These are phyloP conservation scores for Tenrec ecaudatus DNA, from an alignment of 2,113 vertebrate genomes.

Conservation along the genomic window DNA sequence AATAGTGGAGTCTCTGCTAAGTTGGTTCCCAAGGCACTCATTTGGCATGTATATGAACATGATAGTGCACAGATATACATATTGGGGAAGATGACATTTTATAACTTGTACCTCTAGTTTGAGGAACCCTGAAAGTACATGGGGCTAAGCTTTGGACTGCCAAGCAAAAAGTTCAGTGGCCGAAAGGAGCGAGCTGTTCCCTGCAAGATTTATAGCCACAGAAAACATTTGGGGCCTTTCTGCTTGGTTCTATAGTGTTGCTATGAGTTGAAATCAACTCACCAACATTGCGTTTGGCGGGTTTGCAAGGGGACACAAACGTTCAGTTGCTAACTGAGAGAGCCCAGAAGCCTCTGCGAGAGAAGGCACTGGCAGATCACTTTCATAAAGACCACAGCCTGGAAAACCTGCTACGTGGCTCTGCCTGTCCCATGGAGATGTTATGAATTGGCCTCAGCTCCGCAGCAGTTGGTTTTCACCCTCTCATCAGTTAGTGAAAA, in stretches of 20 bases:
- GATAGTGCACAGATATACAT: not conserved
- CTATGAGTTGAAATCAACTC: no score
- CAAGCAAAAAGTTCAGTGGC: no score
- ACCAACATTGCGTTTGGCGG: no score
- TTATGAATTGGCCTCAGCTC: not conserved
- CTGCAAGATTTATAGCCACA: no score
- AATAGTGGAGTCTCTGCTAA: not conserved
- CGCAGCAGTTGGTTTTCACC: not conserved
- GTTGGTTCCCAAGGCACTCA: not conserved
- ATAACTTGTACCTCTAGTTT: not conserved
- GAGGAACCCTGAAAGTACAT: no score
- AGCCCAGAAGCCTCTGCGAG: not conserved
- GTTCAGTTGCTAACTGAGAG: not conserved
- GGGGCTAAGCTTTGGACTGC: not conserved
- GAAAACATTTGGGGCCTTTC: no score
- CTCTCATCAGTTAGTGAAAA: not conserved
- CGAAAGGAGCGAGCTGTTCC: no score
- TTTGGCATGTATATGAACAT: not conserved
- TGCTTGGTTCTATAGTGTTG: no score
- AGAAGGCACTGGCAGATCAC: not conserved
- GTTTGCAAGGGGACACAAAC: no score
- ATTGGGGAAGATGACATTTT: not conserved
- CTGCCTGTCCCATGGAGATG: not conserved
- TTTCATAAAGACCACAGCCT: not conserved
- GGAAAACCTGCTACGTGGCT: not conserved